Base-by-base conservation (phyloP, 2,797 vertebrate genomes). In the Onychomys arenicola region DNA sequence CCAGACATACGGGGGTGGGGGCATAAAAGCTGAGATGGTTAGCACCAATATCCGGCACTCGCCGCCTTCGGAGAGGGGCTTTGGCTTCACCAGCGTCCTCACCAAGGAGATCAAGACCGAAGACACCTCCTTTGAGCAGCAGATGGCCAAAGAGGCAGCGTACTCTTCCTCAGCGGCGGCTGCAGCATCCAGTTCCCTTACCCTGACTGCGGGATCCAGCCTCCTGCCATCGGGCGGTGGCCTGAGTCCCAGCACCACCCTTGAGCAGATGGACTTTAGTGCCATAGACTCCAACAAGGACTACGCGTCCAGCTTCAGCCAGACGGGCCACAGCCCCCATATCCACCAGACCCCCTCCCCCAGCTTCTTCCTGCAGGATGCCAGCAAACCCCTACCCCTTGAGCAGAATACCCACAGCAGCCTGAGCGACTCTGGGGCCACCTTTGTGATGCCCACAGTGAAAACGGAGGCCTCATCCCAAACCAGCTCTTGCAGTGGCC, bases 181-280 rank as follows among this genome's bases (percentile, higher is more conserved):
- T 63, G 98, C 99, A 3, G 98, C 99, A 0, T 99, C 99, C 87
- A 98, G 99, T 95, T 99, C 98, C 83, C 99, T 99, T 40, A 98
- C 99, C 83, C 99, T 99, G 96, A 99, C 98, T 3, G 97, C 99
- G 0, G 99, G 99, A 29, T 99, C 99, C 97, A 98, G 99, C 95
- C 98, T 99, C 96, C 99, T 99, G 97, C 99, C 99, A 1, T 99
- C 99, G 2, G 99, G 99, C 55, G 99, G 99, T 3, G 99, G 99
- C 94, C 99, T 99, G 96, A 99, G 99, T 97, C 99, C 99, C 75
- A 99, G 99, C 98, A 99, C 99, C 97, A 99, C 99, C 69, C 98
- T 99, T 98, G 99, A 99, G 98, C 99, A 99, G 98, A 99, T 99
- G 99, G 99, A 99, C 97, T 99, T 99, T 98, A 99, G 99, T 75